Evolutionary conservation across 2,797 vertebrate genomes (phyloP).

Genomic region (Phrynocephalus vlangalii): DNA sequence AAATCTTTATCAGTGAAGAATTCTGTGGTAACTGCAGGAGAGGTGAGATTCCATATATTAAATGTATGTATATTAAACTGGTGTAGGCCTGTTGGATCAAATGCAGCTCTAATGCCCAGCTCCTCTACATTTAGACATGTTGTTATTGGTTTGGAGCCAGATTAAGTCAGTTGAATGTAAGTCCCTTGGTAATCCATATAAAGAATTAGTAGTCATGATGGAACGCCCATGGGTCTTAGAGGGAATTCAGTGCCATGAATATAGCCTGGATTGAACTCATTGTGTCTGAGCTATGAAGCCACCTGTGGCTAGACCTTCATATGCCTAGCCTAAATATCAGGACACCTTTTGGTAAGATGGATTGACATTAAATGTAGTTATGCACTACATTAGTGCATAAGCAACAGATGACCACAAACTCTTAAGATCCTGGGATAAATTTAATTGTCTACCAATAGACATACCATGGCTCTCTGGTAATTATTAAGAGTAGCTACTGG

Average conservation of each 20-base stretch:
- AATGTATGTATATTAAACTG: too few relatives aligned
- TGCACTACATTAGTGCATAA: too few relatives aligned
- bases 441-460: slow-evolving; percentile 50
- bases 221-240: neutral
- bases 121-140: neutral
- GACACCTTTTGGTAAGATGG: neutral
- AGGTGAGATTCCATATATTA: neutral
- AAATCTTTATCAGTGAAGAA: neutral
- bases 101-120: neutral
- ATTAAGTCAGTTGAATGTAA: neutral
- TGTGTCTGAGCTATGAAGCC: neutral
- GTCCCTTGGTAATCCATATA: neutral
- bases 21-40: neutral
- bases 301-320: too few relatives aligned
- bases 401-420: slow-evolving; percentile 10
- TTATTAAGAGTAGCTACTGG: slow-evolving; percentile 64
- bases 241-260: neutral
- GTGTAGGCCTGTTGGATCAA: neutral
- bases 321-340: neutral
- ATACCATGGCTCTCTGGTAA: slow-evolving; percentile 58
- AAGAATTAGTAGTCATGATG: neutral
- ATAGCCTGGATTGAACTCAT: neutral
- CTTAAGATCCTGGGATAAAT: slow-evolving; percentile 17
- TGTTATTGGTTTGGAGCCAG: neutral
- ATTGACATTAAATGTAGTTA: neutral